Evolutionary conservation across 2,888 invertebrate genomes (phyloP).

Genomic region (Leptarthrus brevirostris): DNA sequence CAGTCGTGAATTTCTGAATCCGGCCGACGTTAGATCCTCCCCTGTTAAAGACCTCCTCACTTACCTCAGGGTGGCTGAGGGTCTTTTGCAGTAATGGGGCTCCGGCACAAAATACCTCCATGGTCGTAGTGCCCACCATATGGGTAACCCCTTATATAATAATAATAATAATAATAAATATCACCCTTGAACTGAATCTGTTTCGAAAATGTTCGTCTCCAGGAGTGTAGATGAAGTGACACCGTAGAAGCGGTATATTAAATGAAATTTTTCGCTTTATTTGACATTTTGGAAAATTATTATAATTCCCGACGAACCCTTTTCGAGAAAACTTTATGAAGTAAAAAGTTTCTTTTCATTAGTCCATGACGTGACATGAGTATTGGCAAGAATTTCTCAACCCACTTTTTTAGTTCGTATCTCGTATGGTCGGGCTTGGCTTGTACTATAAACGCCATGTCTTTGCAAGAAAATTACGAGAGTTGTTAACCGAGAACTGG

Average conservation of each 20-base stretch:
- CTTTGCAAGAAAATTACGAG: conserved; percentile 8
- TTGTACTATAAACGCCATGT: background rate
- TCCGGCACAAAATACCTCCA: too few relatives aligned
- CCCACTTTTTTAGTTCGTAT: background rate
- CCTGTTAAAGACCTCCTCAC: too few relatives aligned
- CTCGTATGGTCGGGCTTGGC: background rate
- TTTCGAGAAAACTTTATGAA: background rate
- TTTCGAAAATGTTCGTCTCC: too few relatives aligned
- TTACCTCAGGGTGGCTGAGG: too few relatives aligned
- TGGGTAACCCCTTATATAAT: too few relatives aligned
- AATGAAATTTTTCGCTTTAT: conserved; percentile 1
- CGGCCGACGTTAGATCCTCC: too few relatives aligned
- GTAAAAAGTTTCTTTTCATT: conserved; percentile 5
- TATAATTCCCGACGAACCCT: background rate
- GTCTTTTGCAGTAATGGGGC: too few relatives aligned
- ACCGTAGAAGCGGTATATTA: background rate
- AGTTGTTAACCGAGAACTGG: background rate
- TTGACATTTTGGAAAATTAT: background rate
- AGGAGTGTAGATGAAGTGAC: too few relatives aligned
- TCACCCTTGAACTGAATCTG: too few relatives aligned
- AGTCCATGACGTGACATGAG: conserved; percentile 8
- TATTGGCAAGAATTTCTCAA: background rate
- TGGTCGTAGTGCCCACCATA: too few relatives aligned
- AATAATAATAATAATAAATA: too few relatives aligned
- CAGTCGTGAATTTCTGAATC: too few relatives aligned